Conservation (phyloP, 1,140 invertebrate genomes). For the Diorhabda sublineata region DNA sequence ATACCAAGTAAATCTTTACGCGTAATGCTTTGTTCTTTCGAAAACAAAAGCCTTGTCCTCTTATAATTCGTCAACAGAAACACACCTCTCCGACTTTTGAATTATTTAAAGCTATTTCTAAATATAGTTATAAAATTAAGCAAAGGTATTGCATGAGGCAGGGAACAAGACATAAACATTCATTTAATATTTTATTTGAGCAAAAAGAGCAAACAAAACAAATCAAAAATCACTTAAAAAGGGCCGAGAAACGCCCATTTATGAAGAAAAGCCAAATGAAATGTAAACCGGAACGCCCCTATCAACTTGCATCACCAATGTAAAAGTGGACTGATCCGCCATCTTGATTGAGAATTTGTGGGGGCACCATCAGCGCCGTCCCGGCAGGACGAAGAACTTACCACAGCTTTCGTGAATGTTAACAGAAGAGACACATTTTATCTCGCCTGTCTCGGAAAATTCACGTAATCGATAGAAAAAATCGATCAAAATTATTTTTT, state of each 20-base stretch:
- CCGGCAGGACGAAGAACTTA: slow-evolving; percentile 35
- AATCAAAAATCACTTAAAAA: slow-evolving; percentile 27
- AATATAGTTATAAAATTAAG: slow-evolving; percentile 37
- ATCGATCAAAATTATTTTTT: slow-evolving; percentile 36
- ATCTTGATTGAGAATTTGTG: slow-evolving; percentile 33
- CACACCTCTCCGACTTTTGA: slow-evolving; percentile 18
- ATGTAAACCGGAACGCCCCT: slow-evolving; percentile 18
- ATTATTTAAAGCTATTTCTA: slow-evolving; percentile 30
- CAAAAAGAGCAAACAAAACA: slow-evolving; percentile 26
- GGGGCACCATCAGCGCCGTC: slow-evolving; percentile 33
- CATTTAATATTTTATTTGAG: slow-evolving; percentile 37
- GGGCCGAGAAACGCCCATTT: slow-evolving; percentile 21
- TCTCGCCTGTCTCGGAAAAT: slow-evolving; percentile 27
- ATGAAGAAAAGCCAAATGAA: slow-evolving; percentile 17
- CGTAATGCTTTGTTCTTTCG: neutral
- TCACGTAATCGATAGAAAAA: slow-evolving; percentile 37
- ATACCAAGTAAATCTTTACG: neutral
- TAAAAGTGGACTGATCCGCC: slow-evolving; percentile 23
- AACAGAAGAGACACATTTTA: slow-evolving; percentile 29
- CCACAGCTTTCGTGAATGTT: slow-evolving; percentile 34
- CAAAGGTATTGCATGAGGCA: slow-evolving; percentile 4
- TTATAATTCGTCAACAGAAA: neutral
- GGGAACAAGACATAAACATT: slow-evolving; percentile 34
- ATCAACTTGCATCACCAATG: slow-evolving; percentile 25
- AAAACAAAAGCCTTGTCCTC: slow-evolving; percentile 3